Base-by-base conservation (phyloP, 2,888 invertebrate genomes). In the Parthenolecanium corni region DNA sequence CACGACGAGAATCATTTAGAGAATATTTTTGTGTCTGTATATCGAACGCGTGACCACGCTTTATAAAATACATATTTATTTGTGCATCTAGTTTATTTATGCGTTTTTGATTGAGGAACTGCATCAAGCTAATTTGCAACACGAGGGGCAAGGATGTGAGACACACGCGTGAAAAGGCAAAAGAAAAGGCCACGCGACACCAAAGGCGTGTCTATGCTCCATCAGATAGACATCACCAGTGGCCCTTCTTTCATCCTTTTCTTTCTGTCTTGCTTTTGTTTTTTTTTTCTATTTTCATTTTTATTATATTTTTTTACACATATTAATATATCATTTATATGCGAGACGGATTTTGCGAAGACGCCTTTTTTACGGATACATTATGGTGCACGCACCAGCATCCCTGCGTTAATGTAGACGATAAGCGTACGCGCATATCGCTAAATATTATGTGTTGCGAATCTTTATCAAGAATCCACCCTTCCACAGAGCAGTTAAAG, bases 251-350 rank as follows among this genome's bases (percentile, higher is more conserved):
- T 31, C 9, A 4, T 31, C 31, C 9, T 31, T 31, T 31, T n/a
- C n/a, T n/a, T n/a, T n/a, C n/a, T n/a, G n/a, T n/a, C n/a, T n/a
- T n/a, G n/a, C n/a, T n/a, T n/a, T 6, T 31, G 9, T 31, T 31
- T 31, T 31, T 9, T 31, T 31, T 31, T 31, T 4, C 31, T 31
- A 6, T 31, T 9, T 6, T 31, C 9, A 6, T 31, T 31, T 9
- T 49, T 14, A 14, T 49, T 3, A 38, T 20, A 18, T 25, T 51
- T 47, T 49, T 49, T 46, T 21, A 58, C 36, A 18, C 21, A 36
- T 58, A 58, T 58, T 58, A 58, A 58, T 58, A 47, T 49, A 58
- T 58, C 58, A 58, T 58, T 58, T 58, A 58, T 58, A 58, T 58
- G 58, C 58, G 58, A 58, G 49, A 58, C 58, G 58, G 49, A 58